These are phyloP conservation scores for Perca flavescens DNA, from an alignment of 2,113 vertebrate genomes.

Conservation along the genomic window DNA sequence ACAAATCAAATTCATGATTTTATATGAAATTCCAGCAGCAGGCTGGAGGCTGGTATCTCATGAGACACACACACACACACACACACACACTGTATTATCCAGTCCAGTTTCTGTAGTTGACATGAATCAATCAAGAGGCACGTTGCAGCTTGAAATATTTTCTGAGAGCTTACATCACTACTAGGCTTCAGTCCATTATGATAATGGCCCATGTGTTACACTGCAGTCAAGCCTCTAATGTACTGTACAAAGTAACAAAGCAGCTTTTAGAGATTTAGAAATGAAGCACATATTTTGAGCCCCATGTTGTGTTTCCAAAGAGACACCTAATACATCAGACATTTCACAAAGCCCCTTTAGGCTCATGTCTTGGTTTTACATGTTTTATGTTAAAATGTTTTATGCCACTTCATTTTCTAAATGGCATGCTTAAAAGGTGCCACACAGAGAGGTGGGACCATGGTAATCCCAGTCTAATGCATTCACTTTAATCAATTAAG, in stretches of 20 bases:
- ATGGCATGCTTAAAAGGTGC: neutral
- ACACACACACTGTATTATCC: neutral
- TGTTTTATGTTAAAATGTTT: neutral
- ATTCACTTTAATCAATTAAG: neutral
- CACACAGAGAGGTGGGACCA: neutral
- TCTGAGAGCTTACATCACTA: neutral
- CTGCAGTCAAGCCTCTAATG: neutral
- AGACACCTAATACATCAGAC: neutral
- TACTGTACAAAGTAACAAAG: neutral
- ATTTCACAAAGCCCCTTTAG: too few species aligned
- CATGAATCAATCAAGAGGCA: neutral
- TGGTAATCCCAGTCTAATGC: neutral
- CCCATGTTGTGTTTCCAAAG: neutral
- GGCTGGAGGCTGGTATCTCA: neutral
- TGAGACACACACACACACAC: neutral
- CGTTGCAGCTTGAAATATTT: neutral
- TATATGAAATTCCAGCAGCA: neutral
- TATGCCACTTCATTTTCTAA: neutral
- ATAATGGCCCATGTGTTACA: neutral
- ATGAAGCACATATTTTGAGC: neutral
- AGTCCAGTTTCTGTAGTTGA: neutral
- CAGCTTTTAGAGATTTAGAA: neutral
- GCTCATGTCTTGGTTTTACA: neutral
- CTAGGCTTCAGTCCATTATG: neutral
- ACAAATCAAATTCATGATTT: neutral